Base-by-base conservation (phyloP, 2,113 vertebrate species). In the Orthonyx spaldingii region DNA sequence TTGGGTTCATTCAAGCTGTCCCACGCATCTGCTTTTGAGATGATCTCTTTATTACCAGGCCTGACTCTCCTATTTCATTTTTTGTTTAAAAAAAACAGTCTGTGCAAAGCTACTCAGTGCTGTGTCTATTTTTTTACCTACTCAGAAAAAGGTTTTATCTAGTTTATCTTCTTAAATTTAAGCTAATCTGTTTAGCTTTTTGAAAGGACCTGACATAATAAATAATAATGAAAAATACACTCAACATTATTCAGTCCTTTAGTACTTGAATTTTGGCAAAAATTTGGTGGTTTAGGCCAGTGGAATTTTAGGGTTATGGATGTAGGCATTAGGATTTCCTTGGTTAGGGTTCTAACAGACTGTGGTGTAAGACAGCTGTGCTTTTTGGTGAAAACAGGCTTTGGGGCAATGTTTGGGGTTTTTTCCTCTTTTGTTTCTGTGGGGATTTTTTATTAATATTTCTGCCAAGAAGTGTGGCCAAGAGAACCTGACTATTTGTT, bases 371-470 rank as follows among this genome's bases (percentile, higher is more conserved):
- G 10, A 44, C 7, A 70, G 4, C 39, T 72, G 56, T 42, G 24
- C 10, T 76, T 87, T 80, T 60, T 30, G 14, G 30, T 20, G 49
- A 64, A 87, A 72, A 60, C 5, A 64, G 26, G 2, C 49, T 49
- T 10, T 2, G 5, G 3, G 39, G 28, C 13, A 7, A 33, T 10
- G 3, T 66, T 74, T 53, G 10, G 7, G 11, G 10, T 0, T 1
- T 30, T 76, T 47, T 39, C 56, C 21, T 16, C 9, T 16, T 83
- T 68, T 41, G 11, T 42, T 17, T 77, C 30, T 56, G 2, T 32
- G 33, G 10, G 3, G 1, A 26, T 71, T 70, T 84, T 42, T 52
- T 4, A 41, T 56, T 41, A 39, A 32, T 32, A 23, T 44, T 44
- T 47, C 18, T 75, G 21, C 63, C 15, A 37, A 52, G n/a, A 60